These are phyloP conservation scores for Zophobas morio DNA, from an alignment of 1,140 invertebrate species.

Conservation along the genomic window DNA sequence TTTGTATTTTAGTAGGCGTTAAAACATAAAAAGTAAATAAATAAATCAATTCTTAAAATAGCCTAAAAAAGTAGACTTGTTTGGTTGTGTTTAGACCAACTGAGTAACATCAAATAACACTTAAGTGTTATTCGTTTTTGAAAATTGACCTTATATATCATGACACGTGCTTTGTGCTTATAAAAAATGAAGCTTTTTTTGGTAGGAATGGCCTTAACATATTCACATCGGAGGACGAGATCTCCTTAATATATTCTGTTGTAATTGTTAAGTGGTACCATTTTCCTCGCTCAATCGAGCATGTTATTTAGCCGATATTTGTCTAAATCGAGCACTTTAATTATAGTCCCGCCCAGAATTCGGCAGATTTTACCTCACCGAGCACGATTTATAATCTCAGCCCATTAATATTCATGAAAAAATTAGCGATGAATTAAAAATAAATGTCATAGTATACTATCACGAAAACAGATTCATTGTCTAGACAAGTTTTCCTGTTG, in stretches of 20 bases:
- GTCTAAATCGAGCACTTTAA: constrained; percentile 26
- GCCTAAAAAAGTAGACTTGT: too few species aligned
- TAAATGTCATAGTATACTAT: constrained; percentile 40
- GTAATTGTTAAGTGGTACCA: not conserved
- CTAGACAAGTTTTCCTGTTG: constrained; percentile 49
- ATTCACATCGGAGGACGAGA: too few species aligned
- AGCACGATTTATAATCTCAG: constrained; percentile 28
- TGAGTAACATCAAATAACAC: too few species aligned
- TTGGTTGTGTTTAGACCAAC: too few species aligned
- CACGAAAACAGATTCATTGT: constrained; percentile 42
- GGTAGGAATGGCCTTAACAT: too few species aligned
- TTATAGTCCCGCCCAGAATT: constrained; percentile 14
- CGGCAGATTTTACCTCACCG: constrained; percentile 16
- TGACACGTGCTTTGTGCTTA: too few species aligned
- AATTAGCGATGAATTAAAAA: constrained; percentile 41
- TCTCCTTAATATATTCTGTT: not conserved
- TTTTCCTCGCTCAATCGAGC: constrained; percentile 2
- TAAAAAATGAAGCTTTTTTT: too few species aligned
- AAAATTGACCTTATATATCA: too few species aligned
- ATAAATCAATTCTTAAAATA: too few species aligned
- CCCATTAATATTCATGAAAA: constrained; percentile 37
- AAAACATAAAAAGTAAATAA: too few species aligned
- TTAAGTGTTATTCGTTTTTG: too few species aligned
- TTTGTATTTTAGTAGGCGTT: too few species aligned
- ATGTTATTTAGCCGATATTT: constrained; percentile 18